Base-by-base conservation (phyloP, 2,888 invertebrate genomes). In the Sipunculus nudus region DNA sequence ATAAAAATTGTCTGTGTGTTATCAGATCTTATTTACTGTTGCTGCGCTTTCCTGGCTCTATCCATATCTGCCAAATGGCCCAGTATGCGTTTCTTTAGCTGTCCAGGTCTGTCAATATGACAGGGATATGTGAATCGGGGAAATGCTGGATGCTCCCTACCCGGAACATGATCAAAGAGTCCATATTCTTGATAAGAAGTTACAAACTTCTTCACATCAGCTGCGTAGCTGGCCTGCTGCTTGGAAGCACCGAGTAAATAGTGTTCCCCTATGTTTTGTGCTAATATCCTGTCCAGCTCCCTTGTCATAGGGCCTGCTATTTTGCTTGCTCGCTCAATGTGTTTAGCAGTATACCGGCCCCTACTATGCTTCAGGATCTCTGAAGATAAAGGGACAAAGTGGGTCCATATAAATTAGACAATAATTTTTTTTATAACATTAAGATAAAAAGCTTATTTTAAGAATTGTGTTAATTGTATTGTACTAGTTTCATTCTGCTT, bases 161-260 rank as follows among this genome's bases (percentile, higher is more conserved):
- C 53, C n/a, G 53, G 40, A 25, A 6, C 3, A 6, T 5, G 2
- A 2, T 3, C 28, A 40, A 53, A 53, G 19, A 53, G 40, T 3
- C 40, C n/a, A 13, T 53, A 28, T 2, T 38, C 40, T n/a, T 35
- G 26, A n/a, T 40, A 40, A 8, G n/a, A 23, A 16, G 3, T 19
- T 6, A 53, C 41, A 40, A 40, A 53, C 8, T 6, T 53, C 26
- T 53, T 5, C 2, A 53, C 25, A 26, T 53, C 53, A 19, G 8
- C 26, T 3, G 13, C 10, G 19, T 53, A 53, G 25, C 40, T 25
- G 13, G 2, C 10, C n/a, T 23, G 23, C 3, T 39, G 23, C 4
- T 25, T 3, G 25, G 31, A 39, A 4, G 6, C 4, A 2, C 2
- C 21, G 13, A 3, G 23, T 2, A 25, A 1, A 10, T 23, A 8